Evolutionary conservation across 2,797 vertebrate genomes (phyloP).

Genomic region (Notolepis coatsorum): DNA sequence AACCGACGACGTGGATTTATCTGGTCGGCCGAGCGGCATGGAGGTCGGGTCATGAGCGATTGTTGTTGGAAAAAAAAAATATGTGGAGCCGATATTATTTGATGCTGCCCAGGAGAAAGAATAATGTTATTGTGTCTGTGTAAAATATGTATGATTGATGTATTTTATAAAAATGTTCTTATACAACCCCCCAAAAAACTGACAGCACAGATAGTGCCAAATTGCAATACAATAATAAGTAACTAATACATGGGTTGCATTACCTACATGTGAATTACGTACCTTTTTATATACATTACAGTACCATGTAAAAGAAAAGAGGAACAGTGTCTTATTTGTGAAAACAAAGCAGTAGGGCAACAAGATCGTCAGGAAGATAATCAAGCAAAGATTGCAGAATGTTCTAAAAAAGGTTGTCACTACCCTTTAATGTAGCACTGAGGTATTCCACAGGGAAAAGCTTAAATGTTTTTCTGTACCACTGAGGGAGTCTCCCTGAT

Average conservation of each 20-base stretch:
- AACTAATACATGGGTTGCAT: conserved; percentile 2
- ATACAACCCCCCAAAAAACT: not conserved
- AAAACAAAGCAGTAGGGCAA: not conserved
- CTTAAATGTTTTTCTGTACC: no score
- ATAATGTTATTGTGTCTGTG: no score
- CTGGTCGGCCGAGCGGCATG: no score
- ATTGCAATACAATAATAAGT: not conserved
- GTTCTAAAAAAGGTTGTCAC: not conserved
- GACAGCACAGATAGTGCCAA: not conserved
- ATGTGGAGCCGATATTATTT: no score
- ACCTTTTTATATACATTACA: not conserved
- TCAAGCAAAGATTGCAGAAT: conserved; percentile 2
- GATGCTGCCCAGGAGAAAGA: no score
- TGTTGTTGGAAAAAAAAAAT: no score
- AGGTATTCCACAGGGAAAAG: not conserved
- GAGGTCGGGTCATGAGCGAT: no score
- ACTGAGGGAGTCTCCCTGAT: no score
- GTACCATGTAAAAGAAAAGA: not conserved
- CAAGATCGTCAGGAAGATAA: not conserved
- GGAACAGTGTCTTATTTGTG: not conserved
- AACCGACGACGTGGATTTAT: no score
- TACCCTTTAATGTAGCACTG: not conserved
- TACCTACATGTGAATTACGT: not conserved
- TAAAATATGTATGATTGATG: no score
- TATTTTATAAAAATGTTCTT: not conserved